A percentile compares a stretch with the other conserved stretches of the same genome.
Conservation (phyloP, 2,113 vertebrate genomes). For the Empidonax alnorum region DNA sequence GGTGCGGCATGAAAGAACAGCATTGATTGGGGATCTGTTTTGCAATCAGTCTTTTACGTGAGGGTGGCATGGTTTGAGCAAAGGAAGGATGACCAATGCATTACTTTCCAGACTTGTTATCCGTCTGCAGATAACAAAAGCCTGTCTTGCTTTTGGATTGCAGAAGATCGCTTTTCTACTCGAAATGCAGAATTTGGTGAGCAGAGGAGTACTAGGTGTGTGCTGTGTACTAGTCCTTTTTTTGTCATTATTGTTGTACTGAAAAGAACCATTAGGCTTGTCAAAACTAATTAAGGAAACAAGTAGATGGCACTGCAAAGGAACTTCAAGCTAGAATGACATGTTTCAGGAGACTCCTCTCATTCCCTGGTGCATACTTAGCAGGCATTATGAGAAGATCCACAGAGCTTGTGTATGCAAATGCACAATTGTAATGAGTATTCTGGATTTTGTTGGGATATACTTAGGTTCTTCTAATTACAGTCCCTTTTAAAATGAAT, state of each 20-base stretch:
- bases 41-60: not conserved
- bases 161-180: not conserved
- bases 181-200: not conserved
- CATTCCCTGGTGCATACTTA: not conserved
- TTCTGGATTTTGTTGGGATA: not conserved
- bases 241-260: not conserved
- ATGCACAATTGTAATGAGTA: not conserved
- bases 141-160: not conserved
- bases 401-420: not conserved
- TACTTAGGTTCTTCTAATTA: not conserved
- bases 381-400: not conserved
- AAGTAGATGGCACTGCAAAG: not conserved
- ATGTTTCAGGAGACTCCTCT: constrained; percentile 23
- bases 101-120: not conserved
- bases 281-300: constrained; percentile 55
- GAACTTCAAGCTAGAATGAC: constrained; percentile 6
- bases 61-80: not conserved
- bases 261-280: constrained; percentile 28
- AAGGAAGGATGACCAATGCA: not conserved
- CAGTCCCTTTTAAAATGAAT: not conserved
- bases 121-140: not conserved
- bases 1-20: not conserved
- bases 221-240: not conserved
- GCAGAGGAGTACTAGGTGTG: not conserved
- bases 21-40: not conserved